A percentile compares a stretch with the other conserved stretches of the same genome.
These are phyloP conservation scores for Homalodisca vitripennis DNA, from an alignment of 1,140 invertebrate species.

Conservation along the genomic window DNA sequence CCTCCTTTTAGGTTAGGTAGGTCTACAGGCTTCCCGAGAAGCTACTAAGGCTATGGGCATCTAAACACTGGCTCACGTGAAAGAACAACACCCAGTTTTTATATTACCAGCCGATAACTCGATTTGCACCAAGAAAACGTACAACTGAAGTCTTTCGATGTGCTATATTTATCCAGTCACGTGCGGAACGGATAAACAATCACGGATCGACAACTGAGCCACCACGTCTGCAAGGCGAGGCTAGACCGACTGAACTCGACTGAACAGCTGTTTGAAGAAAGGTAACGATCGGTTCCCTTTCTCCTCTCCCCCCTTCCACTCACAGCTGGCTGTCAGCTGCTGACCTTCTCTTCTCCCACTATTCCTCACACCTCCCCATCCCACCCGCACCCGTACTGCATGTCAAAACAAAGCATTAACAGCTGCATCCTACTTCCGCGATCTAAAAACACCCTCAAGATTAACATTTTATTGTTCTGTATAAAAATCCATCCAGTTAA, in stretches of 20 bases:
- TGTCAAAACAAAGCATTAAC: constrained; percentile 6
- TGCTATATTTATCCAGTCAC: constrained; percentile 26
- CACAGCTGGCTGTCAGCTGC: background rate
- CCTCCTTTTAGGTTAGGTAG: background rate
- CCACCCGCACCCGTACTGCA: background rate
- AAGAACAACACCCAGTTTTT: background rate
- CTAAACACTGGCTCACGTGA: background rate
- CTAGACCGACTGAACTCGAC: constrained; percentile 7
- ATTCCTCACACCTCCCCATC: background rate
- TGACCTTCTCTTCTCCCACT: background rate
- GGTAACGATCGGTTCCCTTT: constrained; percentile 8
- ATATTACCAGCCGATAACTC: background rate
- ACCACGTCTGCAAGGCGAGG: background rate
- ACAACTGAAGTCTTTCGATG: constrained; percentile 6
- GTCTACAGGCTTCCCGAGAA: constrained; percentile 12
- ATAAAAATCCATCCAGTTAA: too few species aligned
- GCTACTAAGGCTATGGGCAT: constrained; percentile 15
- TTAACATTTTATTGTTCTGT: too few species aligned
- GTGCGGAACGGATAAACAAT: constrained; percentile 23
- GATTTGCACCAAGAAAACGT: constrained; percentile 9
- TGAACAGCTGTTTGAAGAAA: constrained; percentile 20
- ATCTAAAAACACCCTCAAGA: background rate
- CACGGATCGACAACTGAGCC: constrained; percentile 7
- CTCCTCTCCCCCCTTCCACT: background rate
- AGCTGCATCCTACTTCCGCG: constrained; percentile 1